Base-by-base conservation (phyloP, 2,113 vertebrate species). In the Gila orcuttii region DNA sequence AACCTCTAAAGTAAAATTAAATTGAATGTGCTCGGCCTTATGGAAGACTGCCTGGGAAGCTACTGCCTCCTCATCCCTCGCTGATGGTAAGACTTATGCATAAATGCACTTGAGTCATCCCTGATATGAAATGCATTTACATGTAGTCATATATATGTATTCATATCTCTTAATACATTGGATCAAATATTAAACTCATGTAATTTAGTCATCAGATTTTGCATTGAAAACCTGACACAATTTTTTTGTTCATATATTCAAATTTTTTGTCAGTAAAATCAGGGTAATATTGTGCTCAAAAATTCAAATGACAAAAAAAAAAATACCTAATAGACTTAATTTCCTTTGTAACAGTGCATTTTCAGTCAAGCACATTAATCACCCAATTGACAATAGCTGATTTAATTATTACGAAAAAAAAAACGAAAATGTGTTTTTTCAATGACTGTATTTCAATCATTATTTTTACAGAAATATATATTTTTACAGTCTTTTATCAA, bases 61-160 rank as follows among this genome's bases (percentile, higher is more conserved):
- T 50, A 17, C 59, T 73, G 64, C 68, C 13, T 69, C 77, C 79
- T 78, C 52, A 21, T 2, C 55, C 59, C 59, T 74, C 62, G 28
- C 21, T 39, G 52, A 39, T 23, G 2, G 33, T 3, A 31, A 90
- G 92, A n/a, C n/a, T n/a, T n/a, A n/a, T n/a, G n/a, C n/a, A n/a
- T n/a, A n/a, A n/a, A 39, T 71, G 68, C 17, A 39, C 68, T 69
- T 11, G 62, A 21, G 55, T 57, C 55, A 21, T 57, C 19, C 55
- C 55, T 57, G 55, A 19, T 57, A 57, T 21, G 17, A 5, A 64
- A 64, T 6, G 3, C 66, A 39, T 39, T 39, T 71, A 19, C 9
- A 39, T 71, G 9, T 21, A 21, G 3, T 23, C 6, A 71, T 2
- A 71, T 33, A 36, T 1, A 69, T 71, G 3, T 33, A 36, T 1